Evolutionary conservation across 2,797 vertebrate species (phyloP), one percentile per base, ranked within the genome.

Genomic region (Sebastes miniatus): DNA sequence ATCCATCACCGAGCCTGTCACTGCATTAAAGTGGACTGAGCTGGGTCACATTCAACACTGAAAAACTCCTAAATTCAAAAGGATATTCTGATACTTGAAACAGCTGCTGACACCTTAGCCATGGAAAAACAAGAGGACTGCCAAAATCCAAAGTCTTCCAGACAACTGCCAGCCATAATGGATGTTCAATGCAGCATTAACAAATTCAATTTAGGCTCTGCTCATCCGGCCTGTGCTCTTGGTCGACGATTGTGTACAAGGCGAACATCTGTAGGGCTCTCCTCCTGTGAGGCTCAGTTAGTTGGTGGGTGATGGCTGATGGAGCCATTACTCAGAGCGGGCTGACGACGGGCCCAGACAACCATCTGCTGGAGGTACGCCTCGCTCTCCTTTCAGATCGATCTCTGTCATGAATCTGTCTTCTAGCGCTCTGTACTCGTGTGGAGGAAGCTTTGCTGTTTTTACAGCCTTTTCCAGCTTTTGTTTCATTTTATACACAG

Each of bases 321-420:
- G 87, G 79, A 71, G 89, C 81, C 89, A 95, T 96, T 93, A 92
- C 79, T 95, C 92, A 93, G 86, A 85, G 87, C 78, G 25, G 34
- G 78, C 88, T 83, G 91, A 91, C 24, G 77, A 85, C 54, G 2
- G 78, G 87, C 87, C 83, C 83, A 81, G 90, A 93, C 92, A 93
- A 90, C 90, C 94, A 95, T 95, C 94, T 95, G 95, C 92, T 89
- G 81, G 85, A 91, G 93, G 92, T 93, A 85, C 50, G 89, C 88
- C 89, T 93, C 87, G 71, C 85, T 92, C 88, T 88, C 86, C 87
- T 70, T 68, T 87, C 87, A 92, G 86, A 95, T 95, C 88, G 64
- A 94, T 96, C 95, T 93, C 90, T 88, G 90, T 94, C 94, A 89
- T 32, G 62, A 90, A 87, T 88, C 91, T 63, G 84, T 92, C 92